Evolutionary conservation across 2,888 invertebrate genomes (phyloP), one percentile per base, ranked within the genome.

Genomic region (Odontomyia ornata): DNA sequence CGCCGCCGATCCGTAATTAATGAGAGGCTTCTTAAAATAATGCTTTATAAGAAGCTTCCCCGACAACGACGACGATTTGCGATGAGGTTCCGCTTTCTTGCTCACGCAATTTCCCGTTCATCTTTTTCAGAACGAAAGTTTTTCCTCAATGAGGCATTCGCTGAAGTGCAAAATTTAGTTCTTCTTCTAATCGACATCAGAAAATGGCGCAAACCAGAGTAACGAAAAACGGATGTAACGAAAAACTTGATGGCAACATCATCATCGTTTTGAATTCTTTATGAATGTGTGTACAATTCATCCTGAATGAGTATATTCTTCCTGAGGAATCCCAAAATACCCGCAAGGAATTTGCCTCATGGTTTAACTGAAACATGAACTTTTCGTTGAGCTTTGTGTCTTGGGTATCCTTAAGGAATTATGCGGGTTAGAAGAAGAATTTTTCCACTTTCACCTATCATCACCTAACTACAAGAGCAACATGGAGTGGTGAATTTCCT

Each of bases 181-280:
- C 47, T 69, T 69, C 69, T 47, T n/a, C 5, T 5, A 36, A n/a
- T 30, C 25, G 25, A 13, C 21, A 43, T 21, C 21, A 67, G 60
- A 18, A 21, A 21, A 65, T 18, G 18, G 23, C 28, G 36, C 30
- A 30, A 43, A 69, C 9, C 47, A 28, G 25, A 46, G 69, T 69
- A 47, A 69, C 69, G 47, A 46, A 69, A 47, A 69, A 69, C 69
- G 69, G 69, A 69, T 69, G 69, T 69, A 69, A 69, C 69, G 69
- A 47, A 69, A 69, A 69, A 69, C 47, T 69, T 69, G 67, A 36
- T 67, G n/a, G 36, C 69, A 46, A 23, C 65, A 36, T 65, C 65
- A 36, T 36, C 69, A 47, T 47, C 69, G 23, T 46, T 15, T 47
- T 69, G 69, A 47, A 67, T 67, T 46, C 47, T 47, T 69, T n/a